phyloP scores from a whole-genome alignment of 2,888 invertebrate species.

The Ormyrus rosae region DNA sequence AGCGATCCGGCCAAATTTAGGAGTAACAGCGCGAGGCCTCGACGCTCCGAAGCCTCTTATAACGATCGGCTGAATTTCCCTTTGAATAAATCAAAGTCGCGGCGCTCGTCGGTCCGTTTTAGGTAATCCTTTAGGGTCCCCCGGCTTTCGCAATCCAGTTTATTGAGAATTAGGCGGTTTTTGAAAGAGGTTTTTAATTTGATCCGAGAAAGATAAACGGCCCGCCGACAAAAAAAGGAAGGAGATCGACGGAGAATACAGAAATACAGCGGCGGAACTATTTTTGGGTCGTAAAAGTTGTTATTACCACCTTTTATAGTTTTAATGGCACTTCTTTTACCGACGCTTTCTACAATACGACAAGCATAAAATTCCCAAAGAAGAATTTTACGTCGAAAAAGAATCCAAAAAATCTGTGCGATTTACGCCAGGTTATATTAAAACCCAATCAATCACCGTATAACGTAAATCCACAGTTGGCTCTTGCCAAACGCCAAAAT shows the following conservation, averaged over 20 bases:
- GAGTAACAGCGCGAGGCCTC: too few species aligned
- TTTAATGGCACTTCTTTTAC: slow-evolving; percentile 3
- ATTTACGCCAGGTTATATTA: not conserved
- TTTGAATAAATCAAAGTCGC: slow-evolving; percentile 36
- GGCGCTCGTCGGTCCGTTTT: slow-evolving; percentile 27
- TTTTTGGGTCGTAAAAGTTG: slow-evolving; percentile 22
- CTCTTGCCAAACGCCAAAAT: slow-evolving; percentile 17
- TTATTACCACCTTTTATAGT: slow-evolving; percentile 10
- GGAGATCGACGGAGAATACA: too few species aligned
- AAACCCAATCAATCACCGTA: not conserved
- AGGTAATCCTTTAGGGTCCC: slow-evolving; percentile 13
- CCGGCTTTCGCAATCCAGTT: slow-evolving; percentile 25
- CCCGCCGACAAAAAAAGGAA: not conserved
- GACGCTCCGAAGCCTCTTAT: not conserved
- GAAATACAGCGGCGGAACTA: not conserved
- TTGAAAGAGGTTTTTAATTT: slow-evolving; percentile 21
- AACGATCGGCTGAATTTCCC: slow-evolving; percentile 10
- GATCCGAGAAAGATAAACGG: slow-evolving; percentile 35
- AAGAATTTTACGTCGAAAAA: not conserved
- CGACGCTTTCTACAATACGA: not conserved
- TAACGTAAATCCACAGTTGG: not conserved
- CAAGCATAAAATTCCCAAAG: too few species aligned
- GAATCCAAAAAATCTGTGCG: not conserved
- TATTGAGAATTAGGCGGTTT: not conserved
- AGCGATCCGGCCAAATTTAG: slow-evolving; percentile 19